A percentile compares a stretch with the other conserved stretches of the same genome.
phyloP scores from a whole-genome alignment of 2,797 vertebrate species.

The Notolabrus celidotus region DNA sequence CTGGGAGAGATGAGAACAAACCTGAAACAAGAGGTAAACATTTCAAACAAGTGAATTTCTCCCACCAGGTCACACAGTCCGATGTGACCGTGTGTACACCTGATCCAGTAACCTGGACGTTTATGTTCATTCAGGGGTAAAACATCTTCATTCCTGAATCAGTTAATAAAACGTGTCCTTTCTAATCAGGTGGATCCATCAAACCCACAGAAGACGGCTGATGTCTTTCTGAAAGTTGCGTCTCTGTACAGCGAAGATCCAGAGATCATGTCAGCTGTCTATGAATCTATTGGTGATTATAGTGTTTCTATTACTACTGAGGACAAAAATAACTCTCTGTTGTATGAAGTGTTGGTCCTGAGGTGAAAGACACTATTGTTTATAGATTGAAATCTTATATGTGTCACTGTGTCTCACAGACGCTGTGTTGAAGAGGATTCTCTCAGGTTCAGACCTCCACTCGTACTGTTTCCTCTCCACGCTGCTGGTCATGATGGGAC shows the following conservation, averaged over 20 bases:
- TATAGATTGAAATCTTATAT: neutral
- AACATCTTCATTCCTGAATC: too few relatives aligned
- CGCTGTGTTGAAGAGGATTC: conserved; percentile 89
- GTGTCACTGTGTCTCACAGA: conserved; percentile 80
- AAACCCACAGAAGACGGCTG: conserved; percentile 89
- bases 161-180: neutral
- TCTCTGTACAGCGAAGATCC: conserved; percentile 91
- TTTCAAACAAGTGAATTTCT: neutral
- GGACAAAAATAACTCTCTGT: neutral
- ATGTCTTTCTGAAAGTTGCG: conserved; percentile 89
- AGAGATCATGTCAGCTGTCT: conserved; percentile 81
- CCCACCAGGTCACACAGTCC: neutral
- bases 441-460: conserved; percentile 87
- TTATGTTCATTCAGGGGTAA: too few relatives aligned
- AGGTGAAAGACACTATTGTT: neutral
- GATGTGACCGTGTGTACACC: neutral
- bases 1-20: conserved; percentile 87
- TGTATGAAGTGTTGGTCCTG: neutral
- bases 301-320: neutral
- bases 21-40: conserved; percentile 88
- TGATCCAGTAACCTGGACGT: neutral
- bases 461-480: conserved; percentile 88
- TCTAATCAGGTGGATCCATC: conserved; percentile 87
- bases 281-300: conserved; percentile 78
- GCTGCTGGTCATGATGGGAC: conserved; percentile 91